Evolutionary conservation across 2,113 vertebrate species (phyloP).

Genomic region (Chrysochloris asiatica): DNA sequence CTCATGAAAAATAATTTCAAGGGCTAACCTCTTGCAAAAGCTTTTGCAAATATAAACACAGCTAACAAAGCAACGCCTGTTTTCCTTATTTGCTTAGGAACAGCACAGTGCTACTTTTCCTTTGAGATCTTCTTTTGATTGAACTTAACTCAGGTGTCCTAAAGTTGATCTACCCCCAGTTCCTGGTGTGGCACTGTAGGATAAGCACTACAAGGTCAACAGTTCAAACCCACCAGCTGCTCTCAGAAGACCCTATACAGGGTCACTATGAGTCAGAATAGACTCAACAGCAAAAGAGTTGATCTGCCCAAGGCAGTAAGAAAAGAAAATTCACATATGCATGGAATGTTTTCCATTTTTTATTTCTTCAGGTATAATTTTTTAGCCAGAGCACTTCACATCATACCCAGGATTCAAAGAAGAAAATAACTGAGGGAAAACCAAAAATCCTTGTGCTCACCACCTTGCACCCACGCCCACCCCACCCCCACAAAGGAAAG

Average conservation of each 20-base stretch:
- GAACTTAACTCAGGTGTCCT: conserved; percentile 54
- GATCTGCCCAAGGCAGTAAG: conserved; percentile 40
- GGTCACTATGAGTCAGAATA: no score
- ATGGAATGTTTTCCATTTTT: conserved; percentile 35
- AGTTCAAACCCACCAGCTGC: no score
- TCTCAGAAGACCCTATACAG: no score
- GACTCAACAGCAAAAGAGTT: no score
- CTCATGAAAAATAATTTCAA: conserved; percentile 48
- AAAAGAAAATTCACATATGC: conserved; percentile 2
- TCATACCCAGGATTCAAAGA: background rate
- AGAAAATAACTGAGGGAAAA: background rate
- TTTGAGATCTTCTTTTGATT: background rate
- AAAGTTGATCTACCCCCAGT: no score
- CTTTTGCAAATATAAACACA: conserved; percentile 53
- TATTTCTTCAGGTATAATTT: background rate
- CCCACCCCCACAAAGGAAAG: background rate
- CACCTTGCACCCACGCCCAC: fast-evolving
- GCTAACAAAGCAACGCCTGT: conserved; percentile 49
- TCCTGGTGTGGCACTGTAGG: no score
- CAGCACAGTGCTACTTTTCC: background rate
- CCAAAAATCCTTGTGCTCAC: background rate
- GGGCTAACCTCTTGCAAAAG: conserved; percentile 1
- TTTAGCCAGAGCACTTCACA: conserved; percentile 36
- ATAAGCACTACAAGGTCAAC: no score
- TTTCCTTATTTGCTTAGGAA: conserved; percentile 38